These are phyloP conservation scores for Tortrix viridana DNA, from an alignment of 2,888 invertebrate species.

Conservation along the genomic window DNA sequence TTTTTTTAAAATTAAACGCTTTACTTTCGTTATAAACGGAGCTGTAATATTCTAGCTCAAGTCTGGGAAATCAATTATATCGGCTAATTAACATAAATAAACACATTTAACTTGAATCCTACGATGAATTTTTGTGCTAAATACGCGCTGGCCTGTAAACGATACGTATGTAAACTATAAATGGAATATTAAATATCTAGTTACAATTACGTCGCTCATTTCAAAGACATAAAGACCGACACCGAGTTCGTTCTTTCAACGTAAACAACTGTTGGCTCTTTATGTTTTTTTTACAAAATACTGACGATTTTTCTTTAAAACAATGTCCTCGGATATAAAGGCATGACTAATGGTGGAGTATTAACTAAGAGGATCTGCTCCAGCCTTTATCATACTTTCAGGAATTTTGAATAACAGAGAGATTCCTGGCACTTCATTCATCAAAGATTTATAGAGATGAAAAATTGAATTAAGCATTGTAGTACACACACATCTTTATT, in stretches of 20 bases:
- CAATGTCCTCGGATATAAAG: conserved; percentile 55
- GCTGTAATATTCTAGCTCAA: no score
- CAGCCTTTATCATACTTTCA: conserved; percentile 57
- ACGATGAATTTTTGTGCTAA: no score
- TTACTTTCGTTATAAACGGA: no score
- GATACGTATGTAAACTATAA: no score
- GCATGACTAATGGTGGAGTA: conserved; percentile 63
- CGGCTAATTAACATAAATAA: no score
- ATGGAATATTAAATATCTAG: no score
- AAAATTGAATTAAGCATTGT: conserved; percentile 25
- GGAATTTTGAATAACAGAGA: conserved; percentile 52
- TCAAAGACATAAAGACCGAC: background rate
- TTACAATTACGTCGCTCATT: background rate
- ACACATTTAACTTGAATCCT: no score
- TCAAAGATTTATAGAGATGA: conserved; percentile 44
- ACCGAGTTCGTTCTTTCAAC: background rate
- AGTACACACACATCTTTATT: no score
- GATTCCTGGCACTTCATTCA: conserved; percentile 55
- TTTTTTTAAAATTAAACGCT: no score
- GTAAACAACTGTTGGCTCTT: background rate
- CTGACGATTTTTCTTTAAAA: conserved; percentile 43
- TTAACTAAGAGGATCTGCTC: conserved; percentile 56
- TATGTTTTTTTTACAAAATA: background rate
- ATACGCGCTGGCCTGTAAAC: no score
- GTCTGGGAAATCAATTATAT: no score